Evolutionary conservation across 2,113 vertebrate genomes (phyloP).

Genomic region (Chaenogobius annularis): DNA sequence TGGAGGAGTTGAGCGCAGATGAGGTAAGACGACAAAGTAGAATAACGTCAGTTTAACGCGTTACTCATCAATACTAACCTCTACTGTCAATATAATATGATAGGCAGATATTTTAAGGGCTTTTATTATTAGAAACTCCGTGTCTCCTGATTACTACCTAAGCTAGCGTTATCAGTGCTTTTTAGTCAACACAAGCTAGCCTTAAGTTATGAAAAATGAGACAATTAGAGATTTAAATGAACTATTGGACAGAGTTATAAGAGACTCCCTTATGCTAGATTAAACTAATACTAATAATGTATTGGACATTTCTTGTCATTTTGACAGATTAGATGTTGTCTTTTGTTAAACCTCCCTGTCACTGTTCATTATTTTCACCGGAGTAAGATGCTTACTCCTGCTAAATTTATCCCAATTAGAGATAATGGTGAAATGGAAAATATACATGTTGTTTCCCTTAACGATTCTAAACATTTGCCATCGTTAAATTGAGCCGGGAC

Average conservation of each 20-base stretch:
- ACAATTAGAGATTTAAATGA: slow-evolving; percentile 7
- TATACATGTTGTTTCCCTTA: background rate
- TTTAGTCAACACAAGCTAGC: slow-evolving; percentile 35
- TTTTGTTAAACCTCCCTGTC: slow-evolving; percentile 12
- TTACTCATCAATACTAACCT: no score
- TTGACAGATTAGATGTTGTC: background rate
- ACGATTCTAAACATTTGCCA: background rate
- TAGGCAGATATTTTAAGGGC: rapidly evolving
- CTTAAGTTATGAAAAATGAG: slow-evolving; percentile 17
- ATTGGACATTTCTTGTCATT: background rate
- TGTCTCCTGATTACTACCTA: background rate
- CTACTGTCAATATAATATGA: no score
- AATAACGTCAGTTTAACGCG: background rate
- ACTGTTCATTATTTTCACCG: slow-evolving; percentile 36
- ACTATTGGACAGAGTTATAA: background rate
- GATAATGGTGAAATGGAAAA: background rate
- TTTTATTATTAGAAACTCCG: background rate
- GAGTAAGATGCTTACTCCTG: slow-evolving; percentile 39
- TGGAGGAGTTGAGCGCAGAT: slow-evolving; percentile 98
- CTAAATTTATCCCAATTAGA: slow-evolving; percentile 2
- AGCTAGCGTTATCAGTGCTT: slow-evolving; percentile 16
- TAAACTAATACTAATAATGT: rapidly evolving
- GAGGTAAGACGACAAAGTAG: slow-evolving; percentile 83
- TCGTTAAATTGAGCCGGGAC: background rate
- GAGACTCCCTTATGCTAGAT: rapidly evolving